Conservation (phyloP, 2,888 invertebrate genomes). For the Caenorhabditis uteleia region DNA sequence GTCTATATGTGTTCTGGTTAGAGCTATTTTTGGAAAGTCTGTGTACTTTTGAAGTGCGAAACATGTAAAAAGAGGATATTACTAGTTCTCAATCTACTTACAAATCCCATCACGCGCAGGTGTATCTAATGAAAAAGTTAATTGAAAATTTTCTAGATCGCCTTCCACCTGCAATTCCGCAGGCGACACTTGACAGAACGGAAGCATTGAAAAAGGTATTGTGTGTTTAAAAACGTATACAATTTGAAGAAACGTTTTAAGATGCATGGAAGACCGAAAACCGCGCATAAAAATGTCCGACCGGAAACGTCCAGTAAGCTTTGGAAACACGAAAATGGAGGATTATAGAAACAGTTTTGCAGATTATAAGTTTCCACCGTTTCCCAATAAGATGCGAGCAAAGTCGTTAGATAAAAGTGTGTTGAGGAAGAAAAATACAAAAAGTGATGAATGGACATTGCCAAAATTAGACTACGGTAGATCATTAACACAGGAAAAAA, state of each 20-base stretch:
- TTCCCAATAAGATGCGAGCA: constrained; percentile 8
- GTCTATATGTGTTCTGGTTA: too few relatives aligned
- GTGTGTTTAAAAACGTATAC: background rate
- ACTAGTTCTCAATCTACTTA: too few relatives aligned
- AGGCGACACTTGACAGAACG: constrained; percentile 26
- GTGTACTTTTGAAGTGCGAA: too few relatives aligned
- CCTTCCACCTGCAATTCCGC: constrained; percentile 32
- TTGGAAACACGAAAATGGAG: background rate
- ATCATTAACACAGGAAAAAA: constrained; percentile 25
- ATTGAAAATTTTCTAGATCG: background rate
- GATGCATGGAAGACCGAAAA: constrained; percentile 29
- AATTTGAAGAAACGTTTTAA: constrained; percentile 8
- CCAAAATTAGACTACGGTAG: constrained; percentile 35
- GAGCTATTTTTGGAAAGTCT: too few relatives aligned
- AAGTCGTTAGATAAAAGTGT: constrained; percentile 29
- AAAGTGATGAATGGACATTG: too few relatives aligned
- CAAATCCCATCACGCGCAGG: too few relatives aligned
- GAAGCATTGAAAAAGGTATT: constrained; percentile 38
- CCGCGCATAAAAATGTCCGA: constrained; percentile 20
- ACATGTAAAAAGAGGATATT: too few relatives aligned
- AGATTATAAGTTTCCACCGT: background rate
- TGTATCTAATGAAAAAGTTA: too few relatives aligned
- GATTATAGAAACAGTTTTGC: background rate
- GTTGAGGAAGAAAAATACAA: too few relatives aligned
- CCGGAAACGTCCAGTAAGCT: constrained; percentile 22